phyloP scores from a whole-genome alignment of 1,140 invertebrate species.

The Kradibia gibbosae region DNA sequence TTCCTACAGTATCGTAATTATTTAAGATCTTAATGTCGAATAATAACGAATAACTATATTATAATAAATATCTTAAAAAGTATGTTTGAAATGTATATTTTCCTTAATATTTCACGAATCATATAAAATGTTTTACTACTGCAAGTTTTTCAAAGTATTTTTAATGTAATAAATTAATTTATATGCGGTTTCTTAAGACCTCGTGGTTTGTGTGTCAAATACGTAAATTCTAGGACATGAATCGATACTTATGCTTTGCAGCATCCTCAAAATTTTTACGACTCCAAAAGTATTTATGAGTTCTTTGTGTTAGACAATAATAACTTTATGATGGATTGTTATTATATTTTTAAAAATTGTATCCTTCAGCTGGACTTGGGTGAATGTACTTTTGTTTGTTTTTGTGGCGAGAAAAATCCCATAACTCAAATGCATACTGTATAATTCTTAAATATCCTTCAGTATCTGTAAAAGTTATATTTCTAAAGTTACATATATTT shows the following conservation, averaged over 20 bases:
- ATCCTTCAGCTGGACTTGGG: neutral
- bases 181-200: neutral
- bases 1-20: too few relatives aligned
- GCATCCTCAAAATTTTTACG: neutral
- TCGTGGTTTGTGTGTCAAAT: neutral
- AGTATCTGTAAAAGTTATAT: neutral
- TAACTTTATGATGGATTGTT: neutral
- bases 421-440: neutral
- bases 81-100: neutral
- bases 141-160: neutral
- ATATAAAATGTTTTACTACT: neutral
- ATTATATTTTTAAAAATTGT: neutral
- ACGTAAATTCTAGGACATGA: neutral
- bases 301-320: neutral
- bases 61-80: too few relatives aligned
- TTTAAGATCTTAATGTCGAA: too few relatives aligned
- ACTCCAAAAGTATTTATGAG: neutral
- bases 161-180: neutral
- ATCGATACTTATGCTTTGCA: neutral
- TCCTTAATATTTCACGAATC: neutral
- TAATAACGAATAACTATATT: too few relatives aligned
- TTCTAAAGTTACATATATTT: too few relatives aligned
- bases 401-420: neutral
- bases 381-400: neutral
- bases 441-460: neutral